phyloP scores from a whole-genome alignment of 1,140 invertebrate genomes.

The Thereuonema tuberculata region DNA sequence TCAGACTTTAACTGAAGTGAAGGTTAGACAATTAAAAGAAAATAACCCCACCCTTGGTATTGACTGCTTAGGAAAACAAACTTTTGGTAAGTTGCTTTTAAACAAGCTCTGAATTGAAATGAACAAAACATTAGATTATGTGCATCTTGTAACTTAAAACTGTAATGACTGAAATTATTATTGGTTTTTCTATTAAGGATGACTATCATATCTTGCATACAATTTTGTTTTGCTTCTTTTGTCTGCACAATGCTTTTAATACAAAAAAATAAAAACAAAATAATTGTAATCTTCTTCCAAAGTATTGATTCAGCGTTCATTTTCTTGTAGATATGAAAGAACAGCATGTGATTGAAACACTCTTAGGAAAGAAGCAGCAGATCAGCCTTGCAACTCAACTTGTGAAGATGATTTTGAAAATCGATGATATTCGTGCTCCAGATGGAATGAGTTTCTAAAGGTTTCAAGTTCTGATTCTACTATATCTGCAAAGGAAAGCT shows the following conservation, averaged over 20 bases:
- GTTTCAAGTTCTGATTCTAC: too few species aligned
- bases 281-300: too few species aligned
- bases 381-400: constrained; percentile 90
- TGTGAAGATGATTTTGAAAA: constrained; percentile 99
- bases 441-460: constrained; percentile 32
- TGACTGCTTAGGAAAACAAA: constrained; percentile 82
- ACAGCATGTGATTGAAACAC: constrained; percentile 92
- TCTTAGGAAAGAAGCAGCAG: constrained; percentile 95
- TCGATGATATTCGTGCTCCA: constrained; percentile 88
- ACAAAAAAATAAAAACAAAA: too few species aligned
- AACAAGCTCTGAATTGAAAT: too few species aligned
- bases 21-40: constrained; percentile 70
- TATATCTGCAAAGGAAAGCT: too few species aligned
- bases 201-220: too few species aligned
- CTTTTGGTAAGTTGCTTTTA: constrained; percentile 41
- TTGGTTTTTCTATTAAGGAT: too few species aligned
- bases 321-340: constrained; percentile 77
- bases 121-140: too few species aligned
- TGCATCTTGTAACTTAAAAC: too few species aligned
- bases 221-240: too few species aligned
- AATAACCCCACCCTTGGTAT: constrained; percentile 81
- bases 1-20: constrained; percentile 80
- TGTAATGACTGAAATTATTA: too few species aligned
- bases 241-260: too few species aligned
- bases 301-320: constrained; percentile 15